A percentile compares a stretch with the other conserved stretches of the same genome.
phyloP scores from a whole-genome alignment of 2,797 vertebrate species.

The Trichosurus vulpecula region DNA sequence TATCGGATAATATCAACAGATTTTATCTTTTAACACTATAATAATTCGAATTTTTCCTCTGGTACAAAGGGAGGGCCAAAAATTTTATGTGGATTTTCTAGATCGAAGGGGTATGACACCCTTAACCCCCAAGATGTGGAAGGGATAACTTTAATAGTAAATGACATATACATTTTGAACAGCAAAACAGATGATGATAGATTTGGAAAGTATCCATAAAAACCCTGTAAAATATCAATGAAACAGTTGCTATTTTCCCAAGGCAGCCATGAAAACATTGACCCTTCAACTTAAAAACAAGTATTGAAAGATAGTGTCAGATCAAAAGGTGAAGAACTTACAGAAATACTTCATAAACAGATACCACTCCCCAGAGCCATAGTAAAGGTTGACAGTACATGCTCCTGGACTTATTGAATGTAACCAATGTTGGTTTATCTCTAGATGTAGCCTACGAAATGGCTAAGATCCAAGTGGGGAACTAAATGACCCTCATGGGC shows the following conservation, averaged over 20 bases:
- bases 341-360: neutral
- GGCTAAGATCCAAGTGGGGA: neutral
- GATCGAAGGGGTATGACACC: too few species aligned
- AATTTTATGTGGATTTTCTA: neutral
- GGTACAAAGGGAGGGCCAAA: neutral
- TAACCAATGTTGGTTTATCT: neutral
- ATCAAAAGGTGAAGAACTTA: neutral
- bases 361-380: neutral
- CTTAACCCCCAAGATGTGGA: neutral
- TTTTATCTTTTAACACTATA: neutral
- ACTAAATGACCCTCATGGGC: neutral
- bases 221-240: neutral
- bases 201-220: neutral
- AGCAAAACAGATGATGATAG: neutral
- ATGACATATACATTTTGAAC: neutral
- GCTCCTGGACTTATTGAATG: neutral
- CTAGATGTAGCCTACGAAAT: neutral
- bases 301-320: neutral
- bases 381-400: neutral
- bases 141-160: neutral
- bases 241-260: neutral
- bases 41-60: neutral
- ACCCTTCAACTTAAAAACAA: neutral
- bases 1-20: neutral
- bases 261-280: neutral